phyloP scores from a whole-genome alignment of 2,888 invertebrate species.

The Drosophila setosimentum region DNA sequence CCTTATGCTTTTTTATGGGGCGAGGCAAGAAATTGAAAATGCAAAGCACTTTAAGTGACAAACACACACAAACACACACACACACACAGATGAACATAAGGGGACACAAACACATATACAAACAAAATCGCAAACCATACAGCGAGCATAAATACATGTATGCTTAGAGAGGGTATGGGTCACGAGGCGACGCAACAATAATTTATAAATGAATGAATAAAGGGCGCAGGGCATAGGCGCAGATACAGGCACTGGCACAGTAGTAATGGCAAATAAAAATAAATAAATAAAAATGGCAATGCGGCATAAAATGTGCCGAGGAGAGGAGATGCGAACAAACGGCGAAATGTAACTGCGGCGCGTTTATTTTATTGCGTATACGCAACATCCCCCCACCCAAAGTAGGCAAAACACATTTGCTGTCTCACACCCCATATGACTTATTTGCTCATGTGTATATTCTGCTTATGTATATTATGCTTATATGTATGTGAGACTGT shows the following conservation, averaged over 20 bases:
- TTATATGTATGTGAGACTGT: slow-evolving; percentile 28
- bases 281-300: slow-evolving; percentile 81
- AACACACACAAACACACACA: slow-evolving; percentile 11
- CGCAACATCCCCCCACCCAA: slow-evolving; percentile 54
- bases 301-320: slow-evolving; percentile 75
- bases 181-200: slow-evolving; percentile 64
- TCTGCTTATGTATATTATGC: slow-evolving; percentile 22
- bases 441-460: slow-evolving; percentile 47
- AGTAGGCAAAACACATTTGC: slow-evolving; percentile 70
- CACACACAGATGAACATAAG: slow-evolving; percentile 1
- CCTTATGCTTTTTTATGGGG: slow-evolving; percentile 17
- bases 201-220: slow-evolving; percentile 79
- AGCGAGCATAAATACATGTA: slow-evolving; percentile 24
- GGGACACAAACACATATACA: slow-evolving; percentile 13
- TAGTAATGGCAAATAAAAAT: slow-evolving; percentile 73
- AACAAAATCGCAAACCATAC: slow-evolving; percentile 17
- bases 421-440: slow-evolving; percentile 17
- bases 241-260: slow-evolving; percentile 35
- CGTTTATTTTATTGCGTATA: slow-evolving; percentile 80
- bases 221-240: slow-evolving; percentile 60
- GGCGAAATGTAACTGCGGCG: slow-evolving; percentile 72
- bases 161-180: slow-evolving; percentile 47
- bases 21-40: slow-evolving; percentile 60
- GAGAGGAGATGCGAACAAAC: slow-evolving; percentile 52
- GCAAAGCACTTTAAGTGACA: slow-evolving; percentile 66